Base-by-base conservation (phyloP, 2,797 vertebrate genomes). In the Urosaurus nigricauda region DNA sequence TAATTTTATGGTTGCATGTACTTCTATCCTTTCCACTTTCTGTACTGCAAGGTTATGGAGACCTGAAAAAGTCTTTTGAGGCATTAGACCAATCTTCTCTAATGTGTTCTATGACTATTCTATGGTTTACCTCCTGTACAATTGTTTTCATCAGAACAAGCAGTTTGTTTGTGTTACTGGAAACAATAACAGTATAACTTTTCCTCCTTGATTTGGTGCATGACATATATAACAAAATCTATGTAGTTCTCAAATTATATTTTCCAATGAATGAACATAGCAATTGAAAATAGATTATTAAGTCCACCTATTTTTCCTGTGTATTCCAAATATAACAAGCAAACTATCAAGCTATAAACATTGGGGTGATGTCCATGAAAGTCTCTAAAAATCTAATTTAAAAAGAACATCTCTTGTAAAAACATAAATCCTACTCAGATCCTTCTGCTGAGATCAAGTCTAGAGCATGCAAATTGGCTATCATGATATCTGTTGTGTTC, bases 41-140 rank as follows among this genome's bases (percentile, higher is more conserved):
- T 21, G n/a, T 6, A 4, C 58, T 60, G 58, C 17, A 60, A 21
- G 58, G 58, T 40, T 19, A 47, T 71, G 11, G 1, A 56, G 13
- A 71, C 1, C 2, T 70, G 35, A 43, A 29, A 51, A 8, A 58
- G 19, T 58, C 29, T 35, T 16, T 26, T 56, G 32, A 53, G 53
- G 29, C 70, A 78, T 5, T 79, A 35, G 86, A 84, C 53, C 47
- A 84, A 80, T 87, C 56, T 68, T 13, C 81, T 9, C 17, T 79
- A 70, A 70, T 75, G 47, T 35, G 84, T 24, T 60, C 0, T 65
- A 79, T 1, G 32, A 8, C 0, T 53, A 12, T 0, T 82, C 84
- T 60, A 0, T 0, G 1, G 71, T 21, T 86, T 71, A 58, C 11
- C 17, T 17, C 60, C 5, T 85, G 75, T 37, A 83, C 0, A 32